phyloP scores from a whole-genome alignment of 2,113 vertebrate genomes.

The Naja naja region DNA sequence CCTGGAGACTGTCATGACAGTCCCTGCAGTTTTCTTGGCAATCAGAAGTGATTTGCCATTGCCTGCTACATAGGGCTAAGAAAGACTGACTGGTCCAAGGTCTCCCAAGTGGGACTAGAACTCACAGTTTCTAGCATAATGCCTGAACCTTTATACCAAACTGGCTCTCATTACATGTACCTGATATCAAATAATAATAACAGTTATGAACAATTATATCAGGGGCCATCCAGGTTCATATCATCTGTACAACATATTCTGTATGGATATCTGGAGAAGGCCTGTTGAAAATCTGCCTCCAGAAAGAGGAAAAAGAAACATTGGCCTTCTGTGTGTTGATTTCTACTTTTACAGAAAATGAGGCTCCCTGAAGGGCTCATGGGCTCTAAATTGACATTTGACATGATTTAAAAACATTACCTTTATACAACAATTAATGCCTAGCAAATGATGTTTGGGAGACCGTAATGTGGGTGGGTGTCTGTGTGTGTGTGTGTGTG shows the following conservation, averaged over 20 bases:
- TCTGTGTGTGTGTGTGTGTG: too few species aligned
- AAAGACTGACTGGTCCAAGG: background rate
- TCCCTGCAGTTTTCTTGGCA: background rate
- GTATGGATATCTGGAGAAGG: background rate
- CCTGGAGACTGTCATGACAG: background rate
- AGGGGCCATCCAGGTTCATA: background rate
- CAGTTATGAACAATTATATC: background rate
- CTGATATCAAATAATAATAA: background rate
- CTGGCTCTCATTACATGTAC: background rate
- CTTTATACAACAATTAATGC: too few species aligned
- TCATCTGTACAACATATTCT: background rate
- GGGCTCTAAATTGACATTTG: background rate
- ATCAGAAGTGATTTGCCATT: background rate
- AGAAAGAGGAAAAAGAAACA: background rate
- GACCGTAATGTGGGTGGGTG: too few species aligned
- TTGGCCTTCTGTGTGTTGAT: background rate
- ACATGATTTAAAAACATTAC: background rate
- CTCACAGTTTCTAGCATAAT: background rate
- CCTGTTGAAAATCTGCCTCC: background rate
- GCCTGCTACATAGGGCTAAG: background rate
- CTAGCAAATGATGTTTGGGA: too few species aligned
- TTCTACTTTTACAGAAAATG: background rate
- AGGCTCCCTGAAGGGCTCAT: background rate
- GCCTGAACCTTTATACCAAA: background rate
- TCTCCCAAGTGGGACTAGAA: background rate